phyloP scores from a whole-genome alignment of 2,797 vertebrate genomes.

The Odontamblyopus rebecca region DNA sequence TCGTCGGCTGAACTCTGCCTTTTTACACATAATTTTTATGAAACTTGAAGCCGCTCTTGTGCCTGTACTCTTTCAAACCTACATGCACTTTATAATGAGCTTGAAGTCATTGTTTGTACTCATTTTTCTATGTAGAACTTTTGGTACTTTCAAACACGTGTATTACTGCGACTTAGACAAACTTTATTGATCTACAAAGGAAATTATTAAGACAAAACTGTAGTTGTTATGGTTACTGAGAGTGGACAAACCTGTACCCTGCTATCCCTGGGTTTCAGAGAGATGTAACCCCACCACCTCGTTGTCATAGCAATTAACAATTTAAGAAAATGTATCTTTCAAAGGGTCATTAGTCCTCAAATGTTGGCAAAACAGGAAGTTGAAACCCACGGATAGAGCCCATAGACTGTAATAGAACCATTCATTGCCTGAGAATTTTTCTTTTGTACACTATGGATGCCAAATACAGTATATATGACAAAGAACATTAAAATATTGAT shows the following conservation, averaged over 20 bases:
- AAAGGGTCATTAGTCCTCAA: too few relatives aligned
- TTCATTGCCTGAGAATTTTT: background rate
- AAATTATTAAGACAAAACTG: background rate
- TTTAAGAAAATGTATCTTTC: too few relatives aligned
- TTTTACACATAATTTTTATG: conserved; percentile 14
- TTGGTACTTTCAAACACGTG: background rate
- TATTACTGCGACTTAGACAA: background rate
- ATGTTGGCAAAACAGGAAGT: too few relatives aligned
- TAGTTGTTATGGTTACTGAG: background rate
- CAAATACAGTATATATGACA: background rate
- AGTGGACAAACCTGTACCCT: background rate
- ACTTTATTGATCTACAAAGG: too few relatives aligned
- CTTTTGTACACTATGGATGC: background rate
- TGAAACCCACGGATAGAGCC: background rate
- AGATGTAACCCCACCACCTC: too few relatives aligned
- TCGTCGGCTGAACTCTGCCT: conserved; percentile 15
- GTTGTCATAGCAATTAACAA: too few relatives aligned
- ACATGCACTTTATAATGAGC: conserved; percentile 15
- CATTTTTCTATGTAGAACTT: background rate
- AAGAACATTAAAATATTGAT: background rate
- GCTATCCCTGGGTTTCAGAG: too few relatives aligned
- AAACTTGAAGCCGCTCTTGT: conserved; percentile 56
- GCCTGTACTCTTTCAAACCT: conserved; percentile 46
- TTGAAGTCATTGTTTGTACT: conserved; percentile 8
- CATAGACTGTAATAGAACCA: background rate